Evolutionary conservation across 2,888 invertebrate species (phyloP).

Genomic region (Aethes cnicana): DNA sequence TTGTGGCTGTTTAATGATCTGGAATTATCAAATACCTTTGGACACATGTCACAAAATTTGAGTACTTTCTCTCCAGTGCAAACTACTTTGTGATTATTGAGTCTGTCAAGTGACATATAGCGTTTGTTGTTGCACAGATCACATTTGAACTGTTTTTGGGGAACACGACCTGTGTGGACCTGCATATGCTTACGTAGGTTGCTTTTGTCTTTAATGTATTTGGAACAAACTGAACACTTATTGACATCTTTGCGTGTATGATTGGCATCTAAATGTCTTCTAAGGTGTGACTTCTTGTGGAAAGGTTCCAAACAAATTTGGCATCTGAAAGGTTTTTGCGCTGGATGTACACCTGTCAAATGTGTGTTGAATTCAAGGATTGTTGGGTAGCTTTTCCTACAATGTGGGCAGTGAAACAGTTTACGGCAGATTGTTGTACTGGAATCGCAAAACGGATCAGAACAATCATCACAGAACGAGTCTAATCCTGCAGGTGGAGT

Average conservation of each 20-base stretch:
- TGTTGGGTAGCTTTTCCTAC: conserved; percentile 78
- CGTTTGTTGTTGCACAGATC: conserved; percentile 80
- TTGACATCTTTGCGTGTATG: conserved; percentile 80
- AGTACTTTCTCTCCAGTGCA: conserved; percentile 78
- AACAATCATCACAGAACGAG: conserved; percentile 79
- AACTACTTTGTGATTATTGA: conserved; percentile 79
- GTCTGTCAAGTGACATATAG: conserved; percentile 78
- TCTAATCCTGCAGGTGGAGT: conserved; percentile 73
- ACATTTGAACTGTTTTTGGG: conserved; percentile 81
- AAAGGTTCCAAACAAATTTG: conserved; percentile 80
- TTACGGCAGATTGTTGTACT: conserved; percentile 72
- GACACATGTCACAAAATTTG: conserved; percentile 81
- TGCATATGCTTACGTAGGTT: conserved; percentile 81
- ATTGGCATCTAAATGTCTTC: conserved; percentile 76
- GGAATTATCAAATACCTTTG: conserved; percentile 80
- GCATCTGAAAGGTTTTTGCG: conserved; percentile 79
- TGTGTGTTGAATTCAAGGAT: conserved; percentile 80
- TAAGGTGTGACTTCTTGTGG: conserved; percentile 75
- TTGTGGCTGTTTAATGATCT: conserved; percentile 80
- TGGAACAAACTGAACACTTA: conserved; percentile 80
- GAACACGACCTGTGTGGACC: conserved; percentile 79
- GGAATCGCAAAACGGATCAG: conserved; percentile 79
- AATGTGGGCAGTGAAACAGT: conserved; percentile 80
- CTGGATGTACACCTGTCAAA: conserved; percentile 77
- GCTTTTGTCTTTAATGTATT: conserved; percentile 81